Conservation (phyloP, 2,113 vertebrate genomes). For the Ursus arctos region DNA sequence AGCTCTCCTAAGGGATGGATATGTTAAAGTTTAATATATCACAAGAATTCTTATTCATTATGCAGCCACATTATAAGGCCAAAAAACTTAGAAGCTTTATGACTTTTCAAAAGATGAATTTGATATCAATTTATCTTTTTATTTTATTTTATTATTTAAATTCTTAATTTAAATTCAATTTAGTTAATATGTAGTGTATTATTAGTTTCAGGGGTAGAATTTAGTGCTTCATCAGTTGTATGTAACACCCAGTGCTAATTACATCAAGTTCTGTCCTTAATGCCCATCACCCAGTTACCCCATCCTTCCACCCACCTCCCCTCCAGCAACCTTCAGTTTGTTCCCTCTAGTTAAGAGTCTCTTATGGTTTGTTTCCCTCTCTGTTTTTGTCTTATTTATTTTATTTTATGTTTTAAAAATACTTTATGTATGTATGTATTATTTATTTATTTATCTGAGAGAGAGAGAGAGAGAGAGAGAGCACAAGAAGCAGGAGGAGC, state of each 20-base stretch:
- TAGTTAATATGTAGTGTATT: background rate
- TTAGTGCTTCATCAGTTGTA: background rate
- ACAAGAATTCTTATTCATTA: background rate
- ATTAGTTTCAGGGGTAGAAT: background rate
- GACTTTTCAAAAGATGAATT: background rate
- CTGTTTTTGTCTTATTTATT: background rate
- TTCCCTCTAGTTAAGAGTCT: background rate
- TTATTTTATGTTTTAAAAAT: background rate
- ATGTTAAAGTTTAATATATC: background rate
- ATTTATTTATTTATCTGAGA: background rate
- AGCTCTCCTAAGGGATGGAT: background rate
- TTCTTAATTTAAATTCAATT: background rate
- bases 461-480: background rate
- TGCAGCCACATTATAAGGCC: background rate
- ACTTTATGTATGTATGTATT: too few species aligned
- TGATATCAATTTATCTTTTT: background rate
- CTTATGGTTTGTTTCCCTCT: background rate
- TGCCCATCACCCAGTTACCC: background rate
- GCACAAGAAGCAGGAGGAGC: background rate
- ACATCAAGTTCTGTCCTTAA: background rate
- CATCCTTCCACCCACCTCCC: background rate
- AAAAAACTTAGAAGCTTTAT: background rate
- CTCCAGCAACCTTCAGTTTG: background rate
- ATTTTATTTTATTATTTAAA: background rate
- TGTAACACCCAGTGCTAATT: background rate